phyloP scores from a whole-genome alignment of 2,888 invertebrate genomes.

The Stenotaenia linearis region DNA sequence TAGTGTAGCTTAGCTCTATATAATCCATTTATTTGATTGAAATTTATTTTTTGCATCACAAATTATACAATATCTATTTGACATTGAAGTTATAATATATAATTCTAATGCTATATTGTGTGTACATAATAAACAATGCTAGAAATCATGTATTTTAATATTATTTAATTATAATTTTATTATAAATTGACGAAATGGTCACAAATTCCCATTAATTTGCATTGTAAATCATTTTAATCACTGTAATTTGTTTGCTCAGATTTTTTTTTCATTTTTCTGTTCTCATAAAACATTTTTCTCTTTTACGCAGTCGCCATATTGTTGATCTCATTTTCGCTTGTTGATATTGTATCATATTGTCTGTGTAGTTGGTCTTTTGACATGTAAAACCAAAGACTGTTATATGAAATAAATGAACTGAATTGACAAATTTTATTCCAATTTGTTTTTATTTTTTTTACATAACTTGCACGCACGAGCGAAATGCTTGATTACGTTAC shows the following conservation, averaged over 20 bases:
- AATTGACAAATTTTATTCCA: neutral
- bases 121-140: neutral
- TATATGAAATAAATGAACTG: neutral
- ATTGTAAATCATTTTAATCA: neutral
- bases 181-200: no score
- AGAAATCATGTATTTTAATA: neutral
- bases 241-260: neutral
- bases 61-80: no score
- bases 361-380: neutral
- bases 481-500: no score
- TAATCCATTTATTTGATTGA: neutral
- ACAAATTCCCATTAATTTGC: neutral
- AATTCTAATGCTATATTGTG: neutral
- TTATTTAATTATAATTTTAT: no score
- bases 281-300: neutral
- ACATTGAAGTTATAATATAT: neutral
- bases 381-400: slow-evolving; percentile 2
- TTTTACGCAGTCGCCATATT: neutral
- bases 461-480: no score
- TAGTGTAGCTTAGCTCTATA: neutral
- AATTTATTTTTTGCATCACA: neutral
- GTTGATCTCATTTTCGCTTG: neutral
- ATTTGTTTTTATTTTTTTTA: neutral
- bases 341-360: slow-evolving; percentile 4
- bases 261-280: neutral